Conservation (phyloP, 2,888 invertebrate species). For the Uloborus plumipes region DNA sequence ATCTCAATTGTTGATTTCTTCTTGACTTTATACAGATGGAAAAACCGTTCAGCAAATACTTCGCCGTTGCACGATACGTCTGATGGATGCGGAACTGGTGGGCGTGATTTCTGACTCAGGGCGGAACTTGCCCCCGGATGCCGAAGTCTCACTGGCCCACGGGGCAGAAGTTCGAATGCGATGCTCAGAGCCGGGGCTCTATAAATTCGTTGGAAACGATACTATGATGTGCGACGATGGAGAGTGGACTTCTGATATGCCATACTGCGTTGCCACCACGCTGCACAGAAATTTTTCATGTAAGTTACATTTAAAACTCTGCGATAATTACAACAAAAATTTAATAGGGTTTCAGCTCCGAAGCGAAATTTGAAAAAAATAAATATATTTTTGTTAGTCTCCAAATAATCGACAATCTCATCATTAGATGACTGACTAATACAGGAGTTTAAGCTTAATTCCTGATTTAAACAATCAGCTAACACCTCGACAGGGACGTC, state of each 20-base stretch:
- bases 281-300: constrained; percentile 88
- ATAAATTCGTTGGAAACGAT: constrained; percentile 85
- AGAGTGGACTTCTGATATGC: constrained; percentile 82
- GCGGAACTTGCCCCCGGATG: constrained; percentile 79
- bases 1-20: no score
- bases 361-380: no score
- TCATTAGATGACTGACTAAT: no score
- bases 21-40: constrained; percentile 75
- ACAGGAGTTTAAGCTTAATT: no score
- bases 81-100: constrained; percentile 79
- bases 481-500: no score
- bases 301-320: constrained; percentile 73
- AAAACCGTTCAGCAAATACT: constrained; percentile 82
- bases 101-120: constrained; percentile 80
- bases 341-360: no score
- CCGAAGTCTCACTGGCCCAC: constrained; percentile 79
- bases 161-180: constrained; percentile 82
- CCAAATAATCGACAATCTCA: no score
- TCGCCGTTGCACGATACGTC: constrained; percentile 80
- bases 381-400: no score
- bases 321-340: no score
- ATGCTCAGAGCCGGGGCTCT: constrained; percentile 85
- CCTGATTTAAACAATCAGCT: no score
- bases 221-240: constrained; percentile 85
- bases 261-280: constrained; percentile 87